Base-by-base conservation (phyloP, 2,797 vertebrate genomes). In the Crenichthys baileyi region DNA sequence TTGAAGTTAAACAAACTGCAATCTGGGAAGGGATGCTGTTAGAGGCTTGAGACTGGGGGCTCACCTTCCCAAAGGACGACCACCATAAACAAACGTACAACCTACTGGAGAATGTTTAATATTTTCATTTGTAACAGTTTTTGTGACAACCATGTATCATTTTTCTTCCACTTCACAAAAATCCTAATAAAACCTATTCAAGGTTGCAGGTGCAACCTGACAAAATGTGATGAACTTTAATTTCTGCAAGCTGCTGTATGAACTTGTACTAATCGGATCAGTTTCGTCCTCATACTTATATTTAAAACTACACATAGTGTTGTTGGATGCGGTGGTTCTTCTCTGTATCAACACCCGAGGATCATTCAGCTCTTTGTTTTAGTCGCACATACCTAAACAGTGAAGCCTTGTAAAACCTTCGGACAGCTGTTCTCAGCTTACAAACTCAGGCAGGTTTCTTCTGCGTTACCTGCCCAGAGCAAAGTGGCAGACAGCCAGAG, bases 401-500 rank as follows among this genome's bases (percentile, higher is more conserved):
- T 39, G 51, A 68, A 55, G 50, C 73, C 46, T 84, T 65, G 79
- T 81, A 73, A 73, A 75, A 61, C 41, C 63, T 41, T 36, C 58
- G 78, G 83, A 87, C 82, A 82, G 86, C 81, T 85, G 79, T 78
- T 87, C 55, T 87, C 73, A 56, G 70, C 80, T 83, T 67, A 81
- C 88, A 83, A 82, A 88, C 88, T 76, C 55, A 9, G 70, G 80
- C 85, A 87, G 72, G 88, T 41, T 68, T 24, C 39, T 6, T 55
- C 56, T 58, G 48, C 50, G 4, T 82, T 85, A 87, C 85, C 81
- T 85, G 90, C 83, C 76, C 76, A 61, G 78, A 82, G 83, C 71
- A 46, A 55, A 70, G 60, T 87, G 90, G 90, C 90, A 75, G 76
- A 4, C 75, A 24, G 87, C 92, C 88, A 90, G 88, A 75, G 82